These are phyloP conservation scores for Polylopha cassiicola DNA, from an alignment of 2,888 invertebrate species.

Conservation along the genomic window DNA sequence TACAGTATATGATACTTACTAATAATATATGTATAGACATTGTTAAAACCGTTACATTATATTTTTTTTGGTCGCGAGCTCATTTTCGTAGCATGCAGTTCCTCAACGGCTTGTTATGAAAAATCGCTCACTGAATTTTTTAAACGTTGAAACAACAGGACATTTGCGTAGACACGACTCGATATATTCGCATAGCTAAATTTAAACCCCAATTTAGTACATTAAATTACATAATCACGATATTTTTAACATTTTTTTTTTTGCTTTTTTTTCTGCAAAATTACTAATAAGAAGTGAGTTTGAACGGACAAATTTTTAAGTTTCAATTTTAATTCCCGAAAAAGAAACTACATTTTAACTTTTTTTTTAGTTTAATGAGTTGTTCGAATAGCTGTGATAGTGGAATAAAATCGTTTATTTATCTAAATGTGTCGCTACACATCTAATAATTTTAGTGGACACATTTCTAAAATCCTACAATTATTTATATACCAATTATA, in stretches of 20 bases:
- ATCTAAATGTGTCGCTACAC: slow-evolving; percentile 27
- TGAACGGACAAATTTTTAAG: slow-evolving; percentile 35
- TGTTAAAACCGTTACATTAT: slow-evolving; percentile 61
- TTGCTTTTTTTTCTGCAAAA: slow-evolving; percentile 39
- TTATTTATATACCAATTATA: slow-evolving; percentile 34
- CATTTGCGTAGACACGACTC: slow-evolving; percentile 53
- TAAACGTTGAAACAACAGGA: slow-evolving; percentile 53
- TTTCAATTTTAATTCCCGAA: slow-evolving; percentile 36
- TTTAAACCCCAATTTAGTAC: slow-evolving; percentile 52
- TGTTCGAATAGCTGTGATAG: slow-evolving; percentile 13
- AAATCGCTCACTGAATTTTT: slow-evolving; percentile 46
- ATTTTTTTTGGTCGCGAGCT: slow-evolving; percentile 52
- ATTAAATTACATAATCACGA: slow-evolving; percentile 54
- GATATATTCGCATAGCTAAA: slow-evolving; percentile 58
- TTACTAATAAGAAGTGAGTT: slow-evolving; percentile 41
- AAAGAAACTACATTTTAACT: slow-evolving; percentile 55
- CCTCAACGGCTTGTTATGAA: slow-evolving; percentile 34
- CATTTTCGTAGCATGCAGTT: slow-evolving; percentile 35
- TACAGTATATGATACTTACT: slow-evolving; percentile 75
- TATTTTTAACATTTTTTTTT: slow-evolving; percentile 50
- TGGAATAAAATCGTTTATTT: slow-evolving; percentile 18
- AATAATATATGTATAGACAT: slow-evolving; percentile 71
- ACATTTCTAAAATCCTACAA: slow-evolving; percentile 41
- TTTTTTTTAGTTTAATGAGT: slow-evolving; percentile 9
- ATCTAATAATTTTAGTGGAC: slow-evolving; percentile 45